Evolutionary conservation across 2,797 vertebrate genomes (phyloP).

Genomic region (Periparus ater): DNA sequence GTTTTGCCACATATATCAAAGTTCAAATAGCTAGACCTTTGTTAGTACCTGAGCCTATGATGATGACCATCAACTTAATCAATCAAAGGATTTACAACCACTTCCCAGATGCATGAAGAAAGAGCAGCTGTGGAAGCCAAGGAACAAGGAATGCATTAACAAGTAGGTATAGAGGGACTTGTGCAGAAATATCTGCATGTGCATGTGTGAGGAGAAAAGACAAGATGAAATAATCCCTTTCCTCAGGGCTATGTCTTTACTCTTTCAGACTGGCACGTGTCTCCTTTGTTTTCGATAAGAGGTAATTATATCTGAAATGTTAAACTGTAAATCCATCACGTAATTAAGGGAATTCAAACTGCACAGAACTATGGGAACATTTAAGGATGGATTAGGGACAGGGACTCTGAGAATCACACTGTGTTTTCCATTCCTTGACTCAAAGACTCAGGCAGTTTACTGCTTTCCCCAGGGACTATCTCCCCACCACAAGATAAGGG

Average conservation of each 20-base stretch:
- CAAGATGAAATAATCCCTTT: conserved; percentile 39
- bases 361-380: conserved; percentile 58
- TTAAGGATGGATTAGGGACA: conserved; percentile 54
- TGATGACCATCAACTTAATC: not conserved
- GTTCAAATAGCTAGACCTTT: not conserved
- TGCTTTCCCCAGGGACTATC: conserved; percentile 14
- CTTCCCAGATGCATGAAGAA: not conserved
- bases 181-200: conserved; percentile 6
- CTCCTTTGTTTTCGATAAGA: conserved; percentile 76
- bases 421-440: not conserved
- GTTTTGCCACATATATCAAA: not conserved
- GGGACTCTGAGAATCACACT: conserved; percentile 35
- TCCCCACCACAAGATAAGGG: not conserved
- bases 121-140: not conserved
- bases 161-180: not conserved
- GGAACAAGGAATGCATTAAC: not conserved
- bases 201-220: not conserved
- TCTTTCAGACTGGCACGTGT: conserved; percentile 78
- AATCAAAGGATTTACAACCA: not conserved
- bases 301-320: conserved; percentile 80
- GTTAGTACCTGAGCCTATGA: not conserved
- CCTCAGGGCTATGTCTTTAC: conserved; percentile 73
- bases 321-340: conserved; percentile 68
- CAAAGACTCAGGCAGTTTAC: not conserved
- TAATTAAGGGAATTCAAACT: conserved; percentile 65